Conservation (phyloP, 2,113 vertebrate species). For the Macaca mulatta region DNA sequence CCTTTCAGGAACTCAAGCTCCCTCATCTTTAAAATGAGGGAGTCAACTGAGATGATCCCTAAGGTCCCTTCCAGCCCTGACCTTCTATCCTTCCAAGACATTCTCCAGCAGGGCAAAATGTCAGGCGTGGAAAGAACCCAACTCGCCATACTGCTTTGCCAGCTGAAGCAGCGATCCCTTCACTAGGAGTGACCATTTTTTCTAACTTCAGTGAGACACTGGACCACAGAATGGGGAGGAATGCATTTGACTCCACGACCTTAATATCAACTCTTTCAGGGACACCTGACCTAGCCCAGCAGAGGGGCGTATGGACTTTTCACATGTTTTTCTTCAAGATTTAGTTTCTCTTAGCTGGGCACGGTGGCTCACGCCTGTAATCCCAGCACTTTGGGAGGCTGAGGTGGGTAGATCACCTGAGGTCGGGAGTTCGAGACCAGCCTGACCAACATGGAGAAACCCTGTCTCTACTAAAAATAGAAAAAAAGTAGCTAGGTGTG, state of each 20-base stretch:
- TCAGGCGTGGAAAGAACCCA: not conserved
- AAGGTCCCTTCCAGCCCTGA: not conserved
- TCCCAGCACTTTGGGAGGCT: too few relatives aligned
- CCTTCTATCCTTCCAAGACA: not conserved
- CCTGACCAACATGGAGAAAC: too few relatives aligned
- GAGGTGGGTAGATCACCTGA: too few relatives aligned
- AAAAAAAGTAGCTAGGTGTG: too few relatives aligned
- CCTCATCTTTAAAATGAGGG: not conserved
- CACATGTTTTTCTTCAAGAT: constrained; percentile 32
- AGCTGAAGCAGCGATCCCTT: not conserved
- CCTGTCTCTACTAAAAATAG: too few relatives aligned
- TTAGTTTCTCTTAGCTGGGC: not conserved
- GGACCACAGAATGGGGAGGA: not conserved
- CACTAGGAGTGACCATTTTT: not conserved
- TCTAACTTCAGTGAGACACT: constrained; percentile 11
- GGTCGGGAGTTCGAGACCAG: too few relatives aligned
- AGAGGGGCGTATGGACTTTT: not conserved
- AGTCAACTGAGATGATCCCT: not conserved
- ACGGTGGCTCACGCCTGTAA: too few relatives aligned
- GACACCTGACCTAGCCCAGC: not conserved
- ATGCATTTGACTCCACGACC: not conserved
- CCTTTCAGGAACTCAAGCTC: not conserved
- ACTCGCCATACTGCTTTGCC: not conserved
- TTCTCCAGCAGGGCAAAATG: not conserved
- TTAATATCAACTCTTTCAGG: constrained; percentile 6